Evolutionary conservation across 2,888 invertebrate species (phyloP), one percentile per base, ranked within the genome.

Genomic region (Orthosia gothica): DNA sequence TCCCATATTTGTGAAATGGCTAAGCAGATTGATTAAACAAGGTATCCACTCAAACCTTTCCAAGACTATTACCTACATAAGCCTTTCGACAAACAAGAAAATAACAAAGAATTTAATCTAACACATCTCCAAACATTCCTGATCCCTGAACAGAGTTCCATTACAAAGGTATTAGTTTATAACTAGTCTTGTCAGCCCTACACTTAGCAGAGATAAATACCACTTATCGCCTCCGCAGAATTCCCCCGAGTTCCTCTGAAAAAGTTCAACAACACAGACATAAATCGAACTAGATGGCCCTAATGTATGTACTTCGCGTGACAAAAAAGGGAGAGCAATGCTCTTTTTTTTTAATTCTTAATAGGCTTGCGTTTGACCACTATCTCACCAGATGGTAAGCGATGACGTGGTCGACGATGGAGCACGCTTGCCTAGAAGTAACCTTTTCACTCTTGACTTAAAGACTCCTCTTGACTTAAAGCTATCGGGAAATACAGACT

Each of bases 201-300:
- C 73, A 80, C 69, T 82, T 76, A 79, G 52, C 16, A 4, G 61
- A 79, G 74, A 83, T 86, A 84, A 87, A 82, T 79, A 85, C 79
- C 83, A 86, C 81, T 87, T 82, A 86, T 81, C 84, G 73, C 74
- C 63, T 78, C 75, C 58, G 4, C 54, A 62, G 62, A 61, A 76
- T 76, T 74, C 80, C 75, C 66, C 11, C 9, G 68, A 68, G 77
- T 74, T 69, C 71, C 76, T 66, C 61, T 52, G 67, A 49, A 66
- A 68, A 81, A 76, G 18, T 79, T 79, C 16, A 57, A 67, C 70
- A 52, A 55, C 32, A 32, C 32, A 32, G 32, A 32, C 32, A 7
- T 32, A 32, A 32, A 32, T 32, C 32, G 32, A 32, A 32, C 32
- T 32, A 32, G 32, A 32, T 32, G 32, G 32, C 7, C 32, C 7